Conservation (phyloP, 2,888 invertebrate species). For the Linyphia triangularis region DNA sequence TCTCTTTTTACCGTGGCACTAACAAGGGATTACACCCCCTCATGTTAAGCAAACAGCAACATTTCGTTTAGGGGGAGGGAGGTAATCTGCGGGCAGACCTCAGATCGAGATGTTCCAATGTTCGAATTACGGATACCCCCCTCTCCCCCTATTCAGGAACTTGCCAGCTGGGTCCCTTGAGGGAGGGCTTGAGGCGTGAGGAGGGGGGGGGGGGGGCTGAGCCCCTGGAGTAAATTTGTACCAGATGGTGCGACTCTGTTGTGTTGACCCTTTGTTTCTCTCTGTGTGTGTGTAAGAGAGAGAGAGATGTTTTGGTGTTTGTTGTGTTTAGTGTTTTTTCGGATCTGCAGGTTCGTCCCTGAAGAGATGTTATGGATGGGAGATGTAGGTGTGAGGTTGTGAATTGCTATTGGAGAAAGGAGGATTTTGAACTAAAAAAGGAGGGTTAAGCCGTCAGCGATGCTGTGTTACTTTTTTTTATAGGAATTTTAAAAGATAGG, state of each 20-base stretch:
- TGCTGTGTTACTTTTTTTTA: too few relatives aligned
- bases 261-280: background rate
- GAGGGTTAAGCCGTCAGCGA: too few relatives aligned
- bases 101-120: conserved; percentile 59
- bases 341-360: too few relatives aligned
- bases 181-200: background rate
- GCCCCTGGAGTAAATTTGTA: conserved; percentile 64
- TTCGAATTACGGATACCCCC: conserved; percentile 19
- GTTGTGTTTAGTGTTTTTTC: too few relatives aligned
- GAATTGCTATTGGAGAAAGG: too few relatives aligned
- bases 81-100: conserved; percentile 52
- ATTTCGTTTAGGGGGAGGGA: conserved; percentile 4
- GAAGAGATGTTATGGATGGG: too few relatives aligned
- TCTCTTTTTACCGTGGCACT: background rate
- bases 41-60: conserved; percentile 64
- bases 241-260: conserved; percentile 72
- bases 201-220: conserved; percentile 4
- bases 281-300: background rate
- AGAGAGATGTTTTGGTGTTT: too few relatives aligned
- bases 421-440: too few relatives aligned
- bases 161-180: conserved; percentile 68
- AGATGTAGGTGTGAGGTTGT: background rate
- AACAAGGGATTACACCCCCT: conserved; percentile 42
- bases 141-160: conserved; percentile 23
- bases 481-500: too few relatives aligned